Conservation (phyloP, 2,113 vertebrate species). For the Cepphus grylle region DNA sequence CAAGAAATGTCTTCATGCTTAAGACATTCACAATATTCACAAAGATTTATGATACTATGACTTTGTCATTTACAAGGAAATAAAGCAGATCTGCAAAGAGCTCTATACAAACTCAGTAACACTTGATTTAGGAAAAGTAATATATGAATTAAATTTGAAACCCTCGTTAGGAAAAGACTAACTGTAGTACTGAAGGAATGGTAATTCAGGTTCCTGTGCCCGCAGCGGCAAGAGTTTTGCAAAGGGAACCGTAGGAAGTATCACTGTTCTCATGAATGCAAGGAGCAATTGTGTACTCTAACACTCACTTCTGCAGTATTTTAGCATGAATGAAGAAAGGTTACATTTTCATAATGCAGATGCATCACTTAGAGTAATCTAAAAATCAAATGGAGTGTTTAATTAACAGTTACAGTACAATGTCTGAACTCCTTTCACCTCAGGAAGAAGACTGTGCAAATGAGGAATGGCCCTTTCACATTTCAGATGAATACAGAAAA, state of each 20-base stretch:
- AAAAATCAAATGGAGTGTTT: slow-evolving; percentile 61
- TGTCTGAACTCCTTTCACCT: slow-evolving; percentile 38
- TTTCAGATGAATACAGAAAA: background rate
- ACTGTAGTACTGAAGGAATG: slow-evolving; percentile 5
- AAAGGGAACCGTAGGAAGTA: background rate
- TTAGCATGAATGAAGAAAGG: slow-evolving; percentile 45
- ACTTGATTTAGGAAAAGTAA: background rate
- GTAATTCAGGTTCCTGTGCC: background rate
- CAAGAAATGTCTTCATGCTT: background rate
- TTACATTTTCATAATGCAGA: slow-evolving; percentile 46
- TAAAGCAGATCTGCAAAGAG: slow-evolving; percentile 22
- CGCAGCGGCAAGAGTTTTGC: background rate
- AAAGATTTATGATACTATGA: slow-evolving; percentile 18
- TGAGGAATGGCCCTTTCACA: slow-evolving; percentile 34
- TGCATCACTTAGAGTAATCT: slow-evolving; percentile 22
- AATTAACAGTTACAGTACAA: slow-evolving; percentile 59
- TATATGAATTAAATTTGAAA: slow-evolving; percentile 34
- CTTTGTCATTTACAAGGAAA: slow-evolving; percentile 36
- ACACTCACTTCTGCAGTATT: background rate
- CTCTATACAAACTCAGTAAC: background rate
- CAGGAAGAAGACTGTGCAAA: slow-evolving; percentile 43
- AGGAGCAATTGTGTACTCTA: background rate
- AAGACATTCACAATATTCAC: slow-evolving; percentile 9
- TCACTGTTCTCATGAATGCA: background rate
- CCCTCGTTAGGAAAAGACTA: background rate